Conservation (phyloP, 2,797 vertebrate species). For the Chelon labrosus region DNA sequence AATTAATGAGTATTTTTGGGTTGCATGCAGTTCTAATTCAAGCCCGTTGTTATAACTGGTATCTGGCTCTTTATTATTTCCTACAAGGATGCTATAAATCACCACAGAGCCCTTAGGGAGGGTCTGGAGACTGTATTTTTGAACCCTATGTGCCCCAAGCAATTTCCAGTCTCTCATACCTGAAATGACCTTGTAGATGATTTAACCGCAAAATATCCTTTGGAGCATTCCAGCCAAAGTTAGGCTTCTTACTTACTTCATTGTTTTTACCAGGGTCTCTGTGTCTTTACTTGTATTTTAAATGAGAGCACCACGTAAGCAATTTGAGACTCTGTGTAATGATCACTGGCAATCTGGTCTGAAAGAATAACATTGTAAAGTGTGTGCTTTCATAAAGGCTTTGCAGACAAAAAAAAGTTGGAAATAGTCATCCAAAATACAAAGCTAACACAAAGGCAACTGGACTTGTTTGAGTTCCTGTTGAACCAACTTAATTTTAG, state of each 20-base stretch:
- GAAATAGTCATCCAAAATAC: too few relatives aligned
- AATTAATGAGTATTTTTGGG: conserved; percentile 5
- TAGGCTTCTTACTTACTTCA: conserved; percentile 26
- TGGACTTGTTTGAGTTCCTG: too few relatives aligned
- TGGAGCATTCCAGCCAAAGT: conserved; percentile 42
- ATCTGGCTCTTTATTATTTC: conserved; percentile 48
- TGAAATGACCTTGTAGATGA: conserved; percentile 39
- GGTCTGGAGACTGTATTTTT: conserved; percentile 41
- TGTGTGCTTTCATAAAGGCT: neutral
- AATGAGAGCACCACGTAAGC: conserved; percentile 5
- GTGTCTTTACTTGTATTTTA: conserved; percentile 38
- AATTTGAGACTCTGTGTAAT: conserved; percentile 19
- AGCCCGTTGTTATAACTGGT: conserved; percentile 41
- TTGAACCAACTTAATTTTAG: too few relatives aligned
- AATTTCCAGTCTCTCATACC: conserved; percentile 35
- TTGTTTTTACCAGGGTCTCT: conserved; percentile 22
- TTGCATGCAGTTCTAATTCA: conserved; percentile 35
- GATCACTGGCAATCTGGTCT: conserved; percentile 7
- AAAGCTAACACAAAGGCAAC: too few relatives aligned
- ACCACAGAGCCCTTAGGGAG: conserved; percentile 35
- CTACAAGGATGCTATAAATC: conserved; percentile 63
- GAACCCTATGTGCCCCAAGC: conserved; percentile 21
- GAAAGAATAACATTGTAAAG: conserved; percentile 2
- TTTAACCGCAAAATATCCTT: conserved; percentile 41
- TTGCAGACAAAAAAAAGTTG: neutral